A percentile compares a stretch with the other conserved stretches of the same genome.
Conservation (phyloP, 1,140 invertebrate genomes). For the Halyomorpha halys region DNA sequence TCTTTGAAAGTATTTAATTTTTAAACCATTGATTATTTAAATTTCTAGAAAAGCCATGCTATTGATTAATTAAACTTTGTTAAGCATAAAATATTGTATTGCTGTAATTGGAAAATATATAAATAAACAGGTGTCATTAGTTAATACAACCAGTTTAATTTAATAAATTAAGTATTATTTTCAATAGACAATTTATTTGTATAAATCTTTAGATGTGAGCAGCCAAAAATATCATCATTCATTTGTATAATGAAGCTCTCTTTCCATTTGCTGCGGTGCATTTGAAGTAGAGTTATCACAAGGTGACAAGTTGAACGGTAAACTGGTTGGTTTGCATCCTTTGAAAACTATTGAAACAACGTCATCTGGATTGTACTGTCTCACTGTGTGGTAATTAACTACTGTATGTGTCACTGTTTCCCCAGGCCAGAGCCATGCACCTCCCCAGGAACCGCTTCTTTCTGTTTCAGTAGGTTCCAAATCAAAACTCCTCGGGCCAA, state of each 20-base stretch:
- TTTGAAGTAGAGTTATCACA: neutral
- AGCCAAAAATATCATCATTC: neutral
- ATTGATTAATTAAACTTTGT: no score
- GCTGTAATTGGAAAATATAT: no score
- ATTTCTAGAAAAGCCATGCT: no score
- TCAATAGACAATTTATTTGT: no score
- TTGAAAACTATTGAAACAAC: constrained; percentile 10
- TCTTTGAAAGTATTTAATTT: no score
- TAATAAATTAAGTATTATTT: no score
- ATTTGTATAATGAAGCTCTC: constrained; percentile 2
- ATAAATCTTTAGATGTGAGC: no score
- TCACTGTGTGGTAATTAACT: neutral
- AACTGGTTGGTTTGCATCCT: constrained; percentile 11
- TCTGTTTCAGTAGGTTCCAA: neutral
- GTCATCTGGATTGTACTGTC: neutral
- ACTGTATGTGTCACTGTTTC: neutral
- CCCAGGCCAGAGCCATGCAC: neutral
- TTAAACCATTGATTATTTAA: no score
- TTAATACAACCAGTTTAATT: no score
- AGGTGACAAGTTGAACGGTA: constrained; percentile 7
- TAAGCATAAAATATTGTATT: no score
- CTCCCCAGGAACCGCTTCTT: constrained; percentile 1
- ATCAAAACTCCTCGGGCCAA: neutral
- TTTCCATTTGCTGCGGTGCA: neutral
- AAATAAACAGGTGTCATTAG: no score